These are phyloP conservation scores for Xenopus borealis DNA, from an alignment of 2,113 vertebrate genomes.

Conservation along the genomic window DNA sequence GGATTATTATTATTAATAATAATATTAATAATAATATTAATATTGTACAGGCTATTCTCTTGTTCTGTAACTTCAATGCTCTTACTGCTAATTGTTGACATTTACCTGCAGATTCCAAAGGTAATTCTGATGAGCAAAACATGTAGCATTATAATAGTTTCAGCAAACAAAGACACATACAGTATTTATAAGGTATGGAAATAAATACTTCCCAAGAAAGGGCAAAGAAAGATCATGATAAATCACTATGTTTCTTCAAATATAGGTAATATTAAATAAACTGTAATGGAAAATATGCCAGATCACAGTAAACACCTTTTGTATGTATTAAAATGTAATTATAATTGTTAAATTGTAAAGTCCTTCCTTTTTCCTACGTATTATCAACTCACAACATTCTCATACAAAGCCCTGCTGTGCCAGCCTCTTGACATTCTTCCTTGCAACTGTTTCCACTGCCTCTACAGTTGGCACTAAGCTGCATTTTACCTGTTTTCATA, in stretches of 20 bases:
- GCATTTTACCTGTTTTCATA: no score
- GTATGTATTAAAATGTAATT: constrained; percentile 4
- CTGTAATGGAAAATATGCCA: background rate
- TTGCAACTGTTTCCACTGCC: constrained; percentile 19
- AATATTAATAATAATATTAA: no score
- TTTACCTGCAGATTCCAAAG: no score
- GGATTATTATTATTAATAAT: no score
- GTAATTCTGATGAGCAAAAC: no score
- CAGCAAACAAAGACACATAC: no score
- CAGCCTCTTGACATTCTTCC: constrained; percentile 8
- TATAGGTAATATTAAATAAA: constrained; percentile 17
- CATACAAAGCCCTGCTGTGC: constrained; percentile 9
- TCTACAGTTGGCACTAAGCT: constrained; percentile 22
- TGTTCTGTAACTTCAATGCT: no score
- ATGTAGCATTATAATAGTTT: no score
- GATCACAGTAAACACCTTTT: constrained; percentile 8
- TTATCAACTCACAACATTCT: constrained; percentile 9
- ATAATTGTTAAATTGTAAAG: constrained; percentile 19
- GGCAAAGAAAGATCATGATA: constrained; percentile 2
- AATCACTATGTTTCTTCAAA: background rate
- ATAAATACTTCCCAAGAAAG: constrained; percentile 2
- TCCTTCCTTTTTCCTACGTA: constrained; percentile 3
- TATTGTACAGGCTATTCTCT: no score
- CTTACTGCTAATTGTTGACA: no score
- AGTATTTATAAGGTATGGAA: background rate